Conservation (phyloP, 2,113 vertebrate genomes). For the cattle (Bos taurus) region DNA sequence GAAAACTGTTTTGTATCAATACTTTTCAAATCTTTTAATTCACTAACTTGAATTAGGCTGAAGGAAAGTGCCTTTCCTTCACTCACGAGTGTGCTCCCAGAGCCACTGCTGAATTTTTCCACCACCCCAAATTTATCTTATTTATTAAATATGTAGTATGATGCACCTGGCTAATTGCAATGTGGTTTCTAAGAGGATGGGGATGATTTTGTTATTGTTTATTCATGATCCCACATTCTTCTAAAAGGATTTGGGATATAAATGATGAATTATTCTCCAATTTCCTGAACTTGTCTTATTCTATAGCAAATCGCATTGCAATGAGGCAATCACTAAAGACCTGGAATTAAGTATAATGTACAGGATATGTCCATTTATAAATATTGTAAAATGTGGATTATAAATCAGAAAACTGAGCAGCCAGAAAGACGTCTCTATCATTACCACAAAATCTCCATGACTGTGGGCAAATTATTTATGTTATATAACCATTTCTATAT, state of each 20-base stretch:
- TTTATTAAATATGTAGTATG: background rate
- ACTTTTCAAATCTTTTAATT: background rate
- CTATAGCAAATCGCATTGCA: background rate
- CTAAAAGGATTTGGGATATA: slow-evolving; percentile 24
- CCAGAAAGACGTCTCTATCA: background rate
- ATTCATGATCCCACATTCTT: background rate
- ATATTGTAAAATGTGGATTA: background rate
- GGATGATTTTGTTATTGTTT: background rate
- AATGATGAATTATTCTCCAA: background rate
- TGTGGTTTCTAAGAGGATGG: background rate
- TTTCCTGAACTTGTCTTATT: slow-evolving; percentile 12
- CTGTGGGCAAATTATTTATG: background rate
- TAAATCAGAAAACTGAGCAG: background rate
- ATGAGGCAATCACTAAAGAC: background rate
- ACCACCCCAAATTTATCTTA: slow-evolving; percentile 22
- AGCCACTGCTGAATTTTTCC: background rate
- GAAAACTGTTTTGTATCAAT: background rate
- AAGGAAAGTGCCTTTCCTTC: background rate
- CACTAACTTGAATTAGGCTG: background rate
- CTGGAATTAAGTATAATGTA: background rate
- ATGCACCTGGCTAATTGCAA: background rate
- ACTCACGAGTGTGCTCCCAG: background rate
- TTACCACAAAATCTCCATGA: background rate
- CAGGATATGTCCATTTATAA: background rate
- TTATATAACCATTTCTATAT: background rate